These are phyloP conservation scores for Onychostruthus taczanowskii DNA, from an alignment of 2,113 vertebrate genomes.

Conservation along the genomic window DNA sequence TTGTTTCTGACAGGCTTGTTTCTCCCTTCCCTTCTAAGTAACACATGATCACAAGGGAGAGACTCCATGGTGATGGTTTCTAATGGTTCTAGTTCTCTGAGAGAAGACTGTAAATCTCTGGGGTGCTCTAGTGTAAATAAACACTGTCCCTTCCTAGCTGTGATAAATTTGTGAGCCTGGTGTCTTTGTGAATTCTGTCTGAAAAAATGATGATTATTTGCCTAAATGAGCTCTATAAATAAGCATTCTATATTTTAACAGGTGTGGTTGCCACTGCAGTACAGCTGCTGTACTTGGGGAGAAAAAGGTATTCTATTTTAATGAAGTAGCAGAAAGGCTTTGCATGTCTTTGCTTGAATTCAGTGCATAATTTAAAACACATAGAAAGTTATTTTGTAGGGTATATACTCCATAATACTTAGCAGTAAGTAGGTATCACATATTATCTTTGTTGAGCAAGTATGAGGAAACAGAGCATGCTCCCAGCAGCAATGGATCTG, in stretches of 20 bases:
- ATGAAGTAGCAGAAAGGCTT: background rate
- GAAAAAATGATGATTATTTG: background rate
- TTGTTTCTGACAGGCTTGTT: background rate
- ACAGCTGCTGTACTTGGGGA: background rate
- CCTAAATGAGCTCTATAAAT: background rate
- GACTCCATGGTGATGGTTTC: background rate
- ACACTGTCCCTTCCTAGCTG: background rate
- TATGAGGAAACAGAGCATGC: background rate
- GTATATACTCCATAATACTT: background rate
- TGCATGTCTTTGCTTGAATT: background rate
- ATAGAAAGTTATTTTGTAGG: background rate
- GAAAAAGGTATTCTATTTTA: background rate
- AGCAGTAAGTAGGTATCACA: background rate
- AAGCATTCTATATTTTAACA: background rate
- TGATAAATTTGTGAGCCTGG: background rate
- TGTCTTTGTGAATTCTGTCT: background rate
- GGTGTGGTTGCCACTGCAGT: background rate
- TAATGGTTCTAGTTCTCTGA: background rate
- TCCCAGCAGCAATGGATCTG: background rate
- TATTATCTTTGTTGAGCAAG: background rate
- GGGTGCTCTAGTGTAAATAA: background rate
- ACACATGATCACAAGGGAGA: rapidly evolving
- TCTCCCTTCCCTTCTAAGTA: background rate
- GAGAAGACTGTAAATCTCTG: background rate
- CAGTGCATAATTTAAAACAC: background rate